Percentiles rank a stretch among this genome's conserved stretches.
Evolutionary conservation across 2,113 vertebrate genomes (phyloP).

Genomic region (Suncus etruscus): DNA sequence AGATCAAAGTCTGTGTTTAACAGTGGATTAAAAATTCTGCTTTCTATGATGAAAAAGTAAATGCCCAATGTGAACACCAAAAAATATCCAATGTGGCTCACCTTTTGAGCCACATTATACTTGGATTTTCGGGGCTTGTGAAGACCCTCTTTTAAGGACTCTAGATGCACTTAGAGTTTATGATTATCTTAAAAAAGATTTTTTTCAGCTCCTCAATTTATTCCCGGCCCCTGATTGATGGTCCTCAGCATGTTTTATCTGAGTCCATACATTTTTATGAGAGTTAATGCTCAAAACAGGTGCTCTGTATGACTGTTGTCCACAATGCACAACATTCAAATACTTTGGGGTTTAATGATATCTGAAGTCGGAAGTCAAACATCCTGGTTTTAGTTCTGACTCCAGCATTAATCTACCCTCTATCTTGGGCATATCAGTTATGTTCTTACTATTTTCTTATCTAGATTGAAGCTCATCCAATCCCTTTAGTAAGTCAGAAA

Average conservation of each 20-base stretch:
- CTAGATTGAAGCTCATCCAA: neutral
- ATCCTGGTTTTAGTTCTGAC: slow-evolving; percentile 10
- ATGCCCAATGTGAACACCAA: neutral
- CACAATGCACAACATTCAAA: neutral
- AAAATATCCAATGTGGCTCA: neutral
- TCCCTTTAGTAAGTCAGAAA: slow-evolving; percentile 36
- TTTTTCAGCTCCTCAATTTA: neutral
- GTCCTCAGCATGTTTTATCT: neutral
- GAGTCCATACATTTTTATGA: neutral
- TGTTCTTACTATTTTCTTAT: neutral
- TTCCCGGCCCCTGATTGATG: neutral
- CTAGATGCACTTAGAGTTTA: neutral
- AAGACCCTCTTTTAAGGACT: neutral
- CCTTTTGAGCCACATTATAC: neutral
- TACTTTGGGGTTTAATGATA: neutral
- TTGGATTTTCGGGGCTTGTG: neutral
- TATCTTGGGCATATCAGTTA: neutral
- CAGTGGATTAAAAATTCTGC: neutral
- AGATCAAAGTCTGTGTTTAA: slow-evolving; percentile 2
- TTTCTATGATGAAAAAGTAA: neutral
- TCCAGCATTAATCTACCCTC: neutral
- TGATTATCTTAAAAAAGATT: neutral
- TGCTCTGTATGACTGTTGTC: neutral
- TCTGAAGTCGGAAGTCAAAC: neutral
- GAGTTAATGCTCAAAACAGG: neutral